phyloP scores from a whole-genome alignment of 1,140 invertebrate species.

The Dendrolimus punctatus region DNA sequence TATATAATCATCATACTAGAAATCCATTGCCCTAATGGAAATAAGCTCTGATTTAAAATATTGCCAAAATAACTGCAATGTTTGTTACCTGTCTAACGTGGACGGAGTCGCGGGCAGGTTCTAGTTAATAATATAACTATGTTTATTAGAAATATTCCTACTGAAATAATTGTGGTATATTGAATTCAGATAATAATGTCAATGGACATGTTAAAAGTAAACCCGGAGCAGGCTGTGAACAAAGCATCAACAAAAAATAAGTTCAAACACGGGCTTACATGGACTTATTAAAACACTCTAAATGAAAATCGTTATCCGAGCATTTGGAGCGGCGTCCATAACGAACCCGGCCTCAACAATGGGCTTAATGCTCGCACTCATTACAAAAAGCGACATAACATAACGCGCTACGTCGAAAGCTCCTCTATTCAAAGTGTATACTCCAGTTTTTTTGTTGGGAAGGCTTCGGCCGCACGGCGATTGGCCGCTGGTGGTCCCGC shows the following conservation, averaged over 20 bases:
- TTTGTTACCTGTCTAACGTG: too few relatives aligned
- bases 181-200: too few relatives aligned
- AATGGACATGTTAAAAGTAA: background rate
- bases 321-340: conserved; percentile 65
- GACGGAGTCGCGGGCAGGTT: too few relatives aligned
- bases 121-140: too few relatives aligned
- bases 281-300: conserved; percentile 67
- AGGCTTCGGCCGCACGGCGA: conserved; percentile 34
- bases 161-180: too few relatives aligned
- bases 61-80: too few relatives aligned
- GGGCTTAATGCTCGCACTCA: conserved; percentile 68
- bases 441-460: conserved; percentile 64
- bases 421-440: conserved; percentile 68
- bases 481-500: conserved; percentile 45
- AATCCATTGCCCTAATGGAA: too few relatives aligned
- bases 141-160: too few relatives aligned
- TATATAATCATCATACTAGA: too few relatives aligned
- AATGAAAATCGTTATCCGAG: conserved; percentile 68
- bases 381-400: conserved; percentile 70
- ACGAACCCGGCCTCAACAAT: conserved; percentile 66
- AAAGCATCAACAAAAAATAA: conserved; percentile 11
- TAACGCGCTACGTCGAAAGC: conserved; percentile 65
- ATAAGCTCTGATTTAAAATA: too few relatives aligned
- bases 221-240: conserved; percentile 5
- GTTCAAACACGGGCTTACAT: conserved; percentile 51